Base-by-base conservation (phyloP, 2,888 invertebrate species). In the Drosophila lutescens region DNA sequence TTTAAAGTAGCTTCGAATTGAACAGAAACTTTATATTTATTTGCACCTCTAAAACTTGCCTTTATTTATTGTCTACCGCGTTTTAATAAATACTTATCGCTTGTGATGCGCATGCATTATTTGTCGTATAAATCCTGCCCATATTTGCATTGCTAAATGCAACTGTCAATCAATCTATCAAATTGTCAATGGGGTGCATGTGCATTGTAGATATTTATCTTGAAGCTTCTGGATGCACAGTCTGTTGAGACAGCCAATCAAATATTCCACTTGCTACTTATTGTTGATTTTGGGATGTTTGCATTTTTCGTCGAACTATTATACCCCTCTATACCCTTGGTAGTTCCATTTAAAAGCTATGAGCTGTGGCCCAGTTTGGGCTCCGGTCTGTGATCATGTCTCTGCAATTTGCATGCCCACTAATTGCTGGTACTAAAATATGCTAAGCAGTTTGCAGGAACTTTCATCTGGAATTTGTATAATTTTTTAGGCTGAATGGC, bases 351-450 rank as follows among this genome's bases (percentile, higher is more conserved):
- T 47, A 10, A 47, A 15, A 10, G 46, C 1, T 62, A 62, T 74
- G 74, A 81, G 70, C 74, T 72, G 81, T 81, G 86, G 65, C 68
- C 77, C 60, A 63, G 57, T 58, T 49, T 26, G 13, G 53, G 47
- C 41, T 17, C 36, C 26, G 55, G n/a, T 40, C 20, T 26, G 32
- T 46, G 65, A 63, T 67, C 75, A 46, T 65, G 70, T 15, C 53
- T 72, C 60, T 82, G 74, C 72, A 72, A 78, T 83, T 78, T 86
- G 84, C 79, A 76, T 80, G 74, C 59, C 68, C 74, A 74, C 87
- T 86, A 81, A 86, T 86, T 81, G 78, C 76, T 59, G 69, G 74
- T 60, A 61, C 84, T 73, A 59, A 59, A 55, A 59, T 40, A 54
- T 59, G 58, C 20, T 59, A 56, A 59, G 20, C 32, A 59, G 57